Evolutionary conservation across 2,888 invertebrate genomes (phyloP).

Genomic region (Neoaliturus tenellus): DNA sequence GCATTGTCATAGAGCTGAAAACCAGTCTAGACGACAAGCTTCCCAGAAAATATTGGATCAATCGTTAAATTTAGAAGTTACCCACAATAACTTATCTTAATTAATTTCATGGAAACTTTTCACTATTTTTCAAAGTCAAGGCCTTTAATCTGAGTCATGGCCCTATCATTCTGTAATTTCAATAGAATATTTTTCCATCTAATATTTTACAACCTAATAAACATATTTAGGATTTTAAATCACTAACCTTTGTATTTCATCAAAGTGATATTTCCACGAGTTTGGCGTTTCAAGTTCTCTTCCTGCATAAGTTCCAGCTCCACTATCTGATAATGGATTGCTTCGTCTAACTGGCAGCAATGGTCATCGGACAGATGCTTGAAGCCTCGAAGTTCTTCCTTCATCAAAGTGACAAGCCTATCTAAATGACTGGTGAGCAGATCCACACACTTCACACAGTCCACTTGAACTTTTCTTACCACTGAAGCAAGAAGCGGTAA

Average conservation of each 20-base stretch:
- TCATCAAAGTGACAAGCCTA: slow-evolving; percentile 19
- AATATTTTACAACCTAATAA: too few relatives aligned
- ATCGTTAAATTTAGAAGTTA: too few relatives aligned
- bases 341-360: slow-evolving; percentile 26
- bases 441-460: slow-evolving; percentile 32
- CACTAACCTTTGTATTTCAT: slow-evolving; percentile 29
- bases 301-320: slow-evolving; percentile 45
- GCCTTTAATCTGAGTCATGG: too few relatives aligned
- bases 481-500: slow-evolving; percentile 28
- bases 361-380: slow-evolving; percentile 22
- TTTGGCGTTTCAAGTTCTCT: neutral
- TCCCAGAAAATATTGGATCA: too few relatives aligned
- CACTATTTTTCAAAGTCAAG: too few relatives aligned
- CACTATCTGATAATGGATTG: slow-evolving; percentile 39
- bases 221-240: neutral
- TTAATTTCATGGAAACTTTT: too few relatives aligned
- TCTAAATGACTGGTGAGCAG: neutral
- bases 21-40: too few relatives aligned
- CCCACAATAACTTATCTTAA: too few relatives aligned
- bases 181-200: too few relatives aligned
- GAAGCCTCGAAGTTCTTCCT: slow-evolving; percentile 26
- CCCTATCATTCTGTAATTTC: too few relatives aligned
- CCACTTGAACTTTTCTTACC: slow-evolving; percentile 40
- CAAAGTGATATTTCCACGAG: neutral
- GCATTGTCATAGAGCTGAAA: too few relatives aligned